Evolutionary conservation across 2,113 vertebrate genomes (phyloP), one percentile per base, ranked within the genome.

Genomic region (Perccottus glenii): DNA sequence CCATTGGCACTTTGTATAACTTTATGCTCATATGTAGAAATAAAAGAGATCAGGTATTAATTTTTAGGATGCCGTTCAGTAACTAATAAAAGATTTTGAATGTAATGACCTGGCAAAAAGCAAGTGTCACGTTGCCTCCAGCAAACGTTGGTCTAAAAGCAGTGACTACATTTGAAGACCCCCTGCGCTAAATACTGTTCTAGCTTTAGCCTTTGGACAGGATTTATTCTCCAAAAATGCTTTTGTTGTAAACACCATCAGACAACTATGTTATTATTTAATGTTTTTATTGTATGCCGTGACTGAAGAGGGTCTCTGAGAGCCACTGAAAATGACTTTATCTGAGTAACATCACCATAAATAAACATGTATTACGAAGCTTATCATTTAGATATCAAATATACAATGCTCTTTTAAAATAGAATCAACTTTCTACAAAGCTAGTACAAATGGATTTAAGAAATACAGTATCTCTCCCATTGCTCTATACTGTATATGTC

Each of bases 401-500:
- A 90, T 89, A 92, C 75, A 51, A 81, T 53, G 67, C 75, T 91
- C 82, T 90, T 63, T 85, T 83, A 88, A 91, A 90, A 90, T 87
- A 91, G 87, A 90, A 83, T 85, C 38, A 51, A 88, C 81, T 86
- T 89, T 92, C 87, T 90, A 92, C 82, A 90, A 90, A 89, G 85
- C 87, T 73, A 85, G 81, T 89, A 91, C 87, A 90, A 90, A 89
- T 87, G 86, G 85, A 84, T 78, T 82, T 84, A 69, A 84, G 85
- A 87, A 87, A 84, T 66, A 55, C 52, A 55, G 12, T 38, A 70
- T 73, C 52, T 83, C 74, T 80, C 62, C 78, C 59, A 68, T 71
- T 68, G 70, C 81, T 80, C 81, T 82, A 3, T 77, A 62, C 82
- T 80, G 80, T 82, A 3, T 76, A 64, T 80, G 82, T 82, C 73